phyloP scores from a whole-genome alignment of 1,140 invertebrate genomes.

The Bombus balteatus region DNA sequence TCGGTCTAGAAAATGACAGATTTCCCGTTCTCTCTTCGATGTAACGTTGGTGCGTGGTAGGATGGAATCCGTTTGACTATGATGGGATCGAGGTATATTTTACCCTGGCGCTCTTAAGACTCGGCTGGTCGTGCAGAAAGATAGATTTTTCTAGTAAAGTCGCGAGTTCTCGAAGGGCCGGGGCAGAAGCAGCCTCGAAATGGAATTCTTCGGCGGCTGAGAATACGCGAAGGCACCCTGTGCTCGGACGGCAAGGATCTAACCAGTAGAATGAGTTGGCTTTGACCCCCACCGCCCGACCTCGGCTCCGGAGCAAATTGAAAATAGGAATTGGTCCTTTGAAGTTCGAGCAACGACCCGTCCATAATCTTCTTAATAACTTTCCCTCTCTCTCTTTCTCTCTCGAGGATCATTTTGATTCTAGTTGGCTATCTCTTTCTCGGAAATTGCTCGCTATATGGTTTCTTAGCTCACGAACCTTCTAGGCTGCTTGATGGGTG shows the following conservation, averaged over 20 bases:
- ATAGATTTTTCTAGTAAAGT: slow-evolving; percentile 38
- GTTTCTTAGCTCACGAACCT: background rate
- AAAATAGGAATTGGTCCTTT: slow-evolving; percentile 81
- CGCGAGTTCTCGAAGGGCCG: slow-evolving; percentile 11
- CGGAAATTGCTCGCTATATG: slow-evolving; percentile 21
- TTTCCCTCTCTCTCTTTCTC: slow-evolving; percentile 59
- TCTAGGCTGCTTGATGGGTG: background rate
- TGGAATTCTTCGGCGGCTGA: slow-evolving; percentile 64
- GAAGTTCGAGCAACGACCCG: slow-evolving; percentile 75
- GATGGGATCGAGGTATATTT: slow-evolving; percentile 1
- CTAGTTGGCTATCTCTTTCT: slow-evolving; percentile 36
- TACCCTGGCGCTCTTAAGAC: slow-evolving; percentile 45
- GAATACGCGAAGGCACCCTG: slow-evolving; percentile 62
- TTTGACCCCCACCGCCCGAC: slow-evolving; percentile 56
- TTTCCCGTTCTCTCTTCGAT: background rate
- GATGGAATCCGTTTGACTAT: background rate
- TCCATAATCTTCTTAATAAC: slow-evolving; percentile 79
- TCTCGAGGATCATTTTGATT: slow-evolving; percentile 26
- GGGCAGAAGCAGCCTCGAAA: slow-evolving; percentile 34
- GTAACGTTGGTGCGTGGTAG: background rate
- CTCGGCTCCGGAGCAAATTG: slow-evolving; percentile 71
- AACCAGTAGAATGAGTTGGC: slow-evolving; percentile 55
- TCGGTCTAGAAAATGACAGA: background rate
- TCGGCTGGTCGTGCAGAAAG: background rate
- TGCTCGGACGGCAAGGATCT: slow-evolving; percentile 58